Evolutionary conservation across 2,113 vertebrate species (phyloP), one percentile per base, ranked within the genome.

Genomic region (Coracopsis vasa): DNA sequence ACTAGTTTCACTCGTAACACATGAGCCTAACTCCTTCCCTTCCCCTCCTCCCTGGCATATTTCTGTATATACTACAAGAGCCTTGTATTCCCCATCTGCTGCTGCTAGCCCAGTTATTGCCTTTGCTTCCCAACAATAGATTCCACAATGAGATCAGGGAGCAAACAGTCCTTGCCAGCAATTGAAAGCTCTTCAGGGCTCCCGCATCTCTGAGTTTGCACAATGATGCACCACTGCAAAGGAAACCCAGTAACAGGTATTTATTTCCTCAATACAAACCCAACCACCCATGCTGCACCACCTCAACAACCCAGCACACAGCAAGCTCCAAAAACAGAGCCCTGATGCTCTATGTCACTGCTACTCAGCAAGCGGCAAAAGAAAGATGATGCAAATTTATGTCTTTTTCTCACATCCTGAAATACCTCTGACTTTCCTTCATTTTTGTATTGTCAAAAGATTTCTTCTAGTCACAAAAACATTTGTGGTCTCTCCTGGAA

Each of bases 221-320:
- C 48, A 64, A 12, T 1, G 9, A 33, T 28, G 67, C 20, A 15
- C 41, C 42, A 45, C 1, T 6, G 10, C 33, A 74, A 62, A 65
- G 60, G 65, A 64, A 88, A 73, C 70, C 53, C 6, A 1, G 50
- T 16, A 86, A 73, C 51, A 50, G 50, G 54, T 60, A 67, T 67
- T 88, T 94, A 72, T 71, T 91, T 94, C 50, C 86, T 79, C 2
- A 5, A 37, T 15, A 61, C n/a, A 90, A 71, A 70, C 28, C 48
- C 25, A 71, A 41, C 21, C 39, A 41, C 15, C 13, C 37, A 0
- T 41, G 35, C 85, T 56, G 6, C 5, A 37, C 4, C 47, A 58
- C 29, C 39, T 41, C 61, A 42, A 39, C 50, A 27, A 10, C 4
- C 13, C 42, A 48, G 29, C 0, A 0, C n/a, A 13, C 0, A 3